These are phyloP conservation scores for Sphenodon punctatus DNA, from an alignment of 2,797 vertebrate genomes.

Conservation along the genomic window DNA sequence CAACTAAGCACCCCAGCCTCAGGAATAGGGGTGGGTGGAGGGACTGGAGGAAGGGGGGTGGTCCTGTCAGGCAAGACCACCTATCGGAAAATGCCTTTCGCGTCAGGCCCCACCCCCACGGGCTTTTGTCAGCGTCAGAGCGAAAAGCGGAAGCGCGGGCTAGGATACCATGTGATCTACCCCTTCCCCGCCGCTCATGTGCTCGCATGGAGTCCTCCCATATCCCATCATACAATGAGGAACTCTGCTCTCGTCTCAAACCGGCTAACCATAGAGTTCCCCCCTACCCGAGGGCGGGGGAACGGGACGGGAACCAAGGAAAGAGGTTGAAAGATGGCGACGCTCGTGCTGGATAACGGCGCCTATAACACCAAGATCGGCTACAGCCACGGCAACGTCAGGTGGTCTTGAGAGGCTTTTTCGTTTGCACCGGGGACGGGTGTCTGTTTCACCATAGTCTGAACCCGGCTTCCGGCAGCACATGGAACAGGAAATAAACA, in stretches of 20 bases:
- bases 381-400: constrained; percentile 89
- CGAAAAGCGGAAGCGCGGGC: not conserved
- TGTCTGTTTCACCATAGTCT: not conserved
- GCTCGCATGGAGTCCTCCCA: not conserved
- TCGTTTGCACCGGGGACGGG: not conserved
- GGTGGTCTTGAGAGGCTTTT: constrained; percentile 69
- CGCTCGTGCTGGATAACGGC: constrained; percentile 93
- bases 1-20: too few relatives aligned
- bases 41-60: too few relatives aligned
- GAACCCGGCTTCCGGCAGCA: too few relatives aligned
- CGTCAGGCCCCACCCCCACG: rapidly evolving
- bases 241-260: not conserved
- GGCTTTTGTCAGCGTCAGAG: rapidly evolving
- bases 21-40: too few relatives aligned
- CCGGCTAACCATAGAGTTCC: constrained; percentile 41
- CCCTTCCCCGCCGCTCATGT: not conserved
- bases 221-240: constrained; percentile 5
- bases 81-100: rapidly evolving
- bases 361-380: constrained; percentile 94
- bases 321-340: constrained; percentile 79
- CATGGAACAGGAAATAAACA: too few relatives aligned
- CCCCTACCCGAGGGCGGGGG: constrained; percentile 26
- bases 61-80: too few relatives aligned
- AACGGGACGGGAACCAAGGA: rapidly evolving
- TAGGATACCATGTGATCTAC: not conserved